Base-by-base conservation (phyloP, 2,888 invertebrate genomes). In the Apodemia mormo region DNA sequence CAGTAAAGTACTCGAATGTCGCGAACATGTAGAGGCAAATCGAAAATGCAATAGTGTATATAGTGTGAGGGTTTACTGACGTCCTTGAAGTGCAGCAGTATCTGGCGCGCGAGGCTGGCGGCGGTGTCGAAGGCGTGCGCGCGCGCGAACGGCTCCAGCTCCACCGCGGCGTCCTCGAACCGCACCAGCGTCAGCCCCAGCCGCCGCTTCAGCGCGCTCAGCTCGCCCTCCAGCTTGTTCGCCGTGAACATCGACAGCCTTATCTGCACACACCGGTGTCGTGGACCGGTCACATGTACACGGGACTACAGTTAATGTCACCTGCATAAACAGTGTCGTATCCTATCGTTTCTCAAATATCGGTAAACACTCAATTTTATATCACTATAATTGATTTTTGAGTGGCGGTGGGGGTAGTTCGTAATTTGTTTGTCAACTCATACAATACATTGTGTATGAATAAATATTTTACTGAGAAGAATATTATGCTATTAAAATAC, bases 91-190 rank as follows among this genome's bases (percentile, higher is more conserved):
- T 98, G 98, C 77, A 96, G 96, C 75, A 97, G 93, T 79, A 98
- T 95, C 68, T 97, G 96, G 75, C 97, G 95, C 68, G 96, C 90
- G 70, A 99, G 95, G 82, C 97, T 96, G 72, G 96, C 96, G 72
- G 96, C 95, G 0, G 98, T 98, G 90, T 99, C 99, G 89, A 99
- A 99, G 69, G 97, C 96, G 94, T 99, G 98, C 80, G 95, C 95
- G 78, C 97, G 95, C 67, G 95, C 95, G 86, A 98, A 99, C 1
- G 97, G 97, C 85, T 98, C 96, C 75, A 99, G 93, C 82, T 98
- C 97, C 14, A 99, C 97, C 61, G 96, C 95, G 14, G 99, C 99
- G 88, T 99, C 98, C 91, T 99, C 99, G 90, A 99, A 99, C 84
- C 97, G 97, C 77, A 99, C 97, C 71, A 99, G 94, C 64, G 97